Evolutionary conservation across 2,888 invertebrate species (phyloP).

Genomic region (Mellilla xanthometata): DNA sequence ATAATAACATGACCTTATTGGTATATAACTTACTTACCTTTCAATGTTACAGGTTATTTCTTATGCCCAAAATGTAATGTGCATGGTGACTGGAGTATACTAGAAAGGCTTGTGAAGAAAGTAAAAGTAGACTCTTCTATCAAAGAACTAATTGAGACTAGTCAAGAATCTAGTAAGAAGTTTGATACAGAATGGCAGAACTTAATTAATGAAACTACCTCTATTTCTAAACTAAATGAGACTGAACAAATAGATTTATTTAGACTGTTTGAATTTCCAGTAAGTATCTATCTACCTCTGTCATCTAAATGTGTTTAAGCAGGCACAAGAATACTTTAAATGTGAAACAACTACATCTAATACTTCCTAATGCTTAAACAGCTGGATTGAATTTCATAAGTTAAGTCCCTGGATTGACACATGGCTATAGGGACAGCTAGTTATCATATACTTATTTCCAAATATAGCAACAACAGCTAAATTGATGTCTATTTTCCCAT

Average conservation of each 20-base stretch:
- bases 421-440: no score
- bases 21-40: no score
- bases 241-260: conserved; percentile 70
- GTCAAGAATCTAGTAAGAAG: conserved; percentile 51
- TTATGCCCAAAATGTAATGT: conserved; percentile 86
- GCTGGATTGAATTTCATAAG: no score
- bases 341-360: no score
- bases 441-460: no score
- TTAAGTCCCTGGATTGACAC: no score
- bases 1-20: no score
- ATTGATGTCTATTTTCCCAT: no score
- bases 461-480: no score
- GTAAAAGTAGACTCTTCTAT: conserved; percentile 55
- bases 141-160: conserved; percentile 61
- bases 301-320: no score
- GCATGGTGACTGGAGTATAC: conserved; percentile 84
- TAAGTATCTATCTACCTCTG: conserved; percentile 48
- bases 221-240: conserved; percentile 68
- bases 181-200: conserved; percentile 74
- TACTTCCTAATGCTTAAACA: no score
- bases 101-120: conserved; percentile 79
- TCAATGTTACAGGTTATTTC: conserved; percentile 82
- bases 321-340: no score
- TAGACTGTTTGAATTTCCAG: conserved; percentile 81
- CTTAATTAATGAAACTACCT: conserved; percentile 62